Evolutionary conservation across 2,113 vertebrate genomes (phyloP).

Genomic region (Triplophysa rosa): DNA sequence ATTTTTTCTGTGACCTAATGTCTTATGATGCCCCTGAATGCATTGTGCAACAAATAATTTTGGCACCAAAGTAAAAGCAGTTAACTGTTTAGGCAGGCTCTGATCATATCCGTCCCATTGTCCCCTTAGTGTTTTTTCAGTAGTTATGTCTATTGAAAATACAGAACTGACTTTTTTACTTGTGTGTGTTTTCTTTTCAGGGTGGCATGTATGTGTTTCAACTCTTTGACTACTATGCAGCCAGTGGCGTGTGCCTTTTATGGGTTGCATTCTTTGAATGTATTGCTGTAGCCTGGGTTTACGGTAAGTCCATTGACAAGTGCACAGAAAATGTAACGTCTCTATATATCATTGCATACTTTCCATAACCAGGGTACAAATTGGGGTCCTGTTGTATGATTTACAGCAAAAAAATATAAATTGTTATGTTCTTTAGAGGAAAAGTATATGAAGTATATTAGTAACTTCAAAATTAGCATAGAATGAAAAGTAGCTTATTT

Average conservation of each 20-base stretch:
- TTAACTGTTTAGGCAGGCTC: not conserved
- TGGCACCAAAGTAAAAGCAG: constrained; percentile 25
- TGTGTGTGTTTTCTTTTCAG: constrained; percentile 65
- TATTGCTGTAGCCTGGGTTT: constrained; percentile 99
- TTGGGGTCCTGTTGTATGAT: too few relatives aligned
- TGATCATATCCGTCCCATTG: constrained; percentile 1
- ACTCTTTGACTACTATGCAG: constrained; percentile 99
- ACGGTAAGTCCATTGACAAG: constrained; percentile 81
- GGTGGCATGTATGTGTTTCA: constrained; percentile 99
- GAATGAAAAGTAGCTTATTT: too few relatives aligned
- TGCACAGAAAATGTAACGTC: not conserved
- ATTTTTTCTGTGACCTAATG: constrained; percentile 41
- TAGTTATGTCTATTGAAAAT: not conserved
- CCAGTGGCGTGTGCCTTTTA: constrained; percentile 99
- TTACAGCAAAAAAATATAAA: too few relatives aligned
- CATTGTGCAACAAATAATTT: constrained; percentile 24
- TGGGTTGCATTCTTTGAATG: constrained; percentile 99
- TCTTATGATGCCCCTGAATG: constrained; percentile 40
- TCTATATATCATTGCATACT: not conserved
- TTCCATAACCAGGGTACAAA: too few relatives aligned
- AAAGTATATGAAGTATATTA: too few relatives aligned
- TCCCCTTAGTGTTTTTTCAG: not conserved
- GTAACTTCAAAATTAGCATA: too few relatives aligned
- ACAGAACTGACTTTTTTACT: not conserved
- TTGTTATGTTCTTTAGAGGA: too few relatives aligned